Evolutionary conservation across 2,888 invertebrate species (phyloP), one percentile per base, ranked within the genome.

Genomic region (Sinotaia quadrata): DNA sequence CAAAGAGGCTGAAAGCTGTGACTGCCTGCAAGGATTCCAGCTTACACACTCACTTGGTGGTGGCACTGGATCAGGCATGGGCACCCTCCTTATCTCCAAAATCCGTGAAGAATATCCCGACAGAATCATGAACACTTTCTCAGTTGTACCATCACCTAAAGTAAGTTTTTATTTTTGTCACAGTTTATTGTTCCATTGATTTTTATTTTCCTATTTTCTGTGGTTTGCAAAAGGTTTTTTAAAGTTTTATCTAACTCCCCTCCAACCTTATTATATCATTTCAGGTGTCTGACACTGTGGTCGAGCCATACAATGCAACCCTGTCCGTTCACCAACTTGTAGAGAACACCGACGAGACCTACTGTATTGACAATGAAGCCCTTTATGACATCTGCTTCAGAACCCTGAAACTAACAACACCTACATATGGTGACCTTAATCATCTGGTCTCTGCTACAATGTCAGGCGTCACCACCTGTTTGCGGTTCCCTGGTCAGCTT

Each of bases 381-480:
- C 90, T 95, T 10, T 95, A 95, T 89, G 94, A 95, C 84, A 95
- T 95, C 83, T 95, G 95, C 90, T 95, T 95, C 90, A 92, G 95
- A 84, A 95, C 95, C 21, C 90, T 95, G 76, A 95, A 95, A 89
- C 90, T 95, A 5, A 91, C 88, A 71, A 90, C 94, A 83, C 96
- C 96, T 37, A 94, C 94, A 61, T 96, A 96, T 87, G 94, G 95
- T 66, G 96, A 96, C 88, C 90, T 96, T 74, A 96, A 96, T 88
- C 91, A 96, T 89, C 90, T 96, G 73, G 95, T 89, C 36, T 87
- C 88, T 49, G 86, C 88, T 44, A 89, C 89, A 51, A 90, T 90
- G 90, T 90, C 89, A 37, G 90, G 90, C 61, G 89, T 90, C 31
- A 90, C 90, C 94, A 96, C 96, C 71, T 96, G 96, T 89, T 91